phyloP scores from a whole-genome alignment of 2,888 invertebrate species.

The Xylota segnis region DNA sequence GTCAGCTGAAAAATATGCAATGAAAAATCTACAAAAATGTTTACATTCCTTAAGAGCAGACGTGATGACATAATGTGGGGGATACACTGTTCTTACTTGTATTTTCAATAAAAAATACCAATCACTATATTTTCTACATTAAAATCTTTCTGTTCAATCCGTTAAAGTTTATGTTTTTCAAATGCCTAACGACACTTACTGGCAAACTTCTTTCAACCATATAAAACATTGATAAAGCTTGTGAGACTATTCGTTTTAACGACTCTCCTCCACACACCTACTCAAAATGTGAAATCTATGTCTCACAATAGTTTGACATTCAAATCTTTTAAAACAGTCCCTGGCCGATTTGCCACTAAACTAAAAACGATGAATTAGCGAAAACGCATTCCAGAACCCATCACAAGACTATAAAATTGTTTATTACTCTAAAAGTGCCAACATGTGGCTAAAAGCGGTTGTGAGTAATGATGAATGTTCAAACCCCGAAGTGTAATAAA shows the following conservation, averaged over 20 bases:
- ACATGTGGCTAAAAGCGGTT: not conserved
- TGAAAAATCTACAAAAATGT: no score
- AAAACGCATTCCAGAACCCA: not conserved
- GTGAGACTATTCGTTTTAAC: not conserved
- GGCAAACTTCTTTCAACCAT: no score
- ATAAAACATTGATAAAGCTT: no score
- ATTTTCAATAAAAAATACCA: no score
- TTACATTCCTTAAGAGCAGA: no score
- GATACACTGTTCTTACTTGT: no score
- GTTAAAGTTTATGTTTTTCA: no score
- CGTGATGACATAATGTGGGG: no score
- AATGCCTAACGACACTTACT: no score
- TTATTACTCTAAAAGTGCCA: slow-evolving; percentile 7
- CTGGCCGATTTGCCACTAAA: not conserved
- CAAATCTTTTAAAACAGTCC: not conserved
- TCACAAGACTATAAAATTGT: not conserved
- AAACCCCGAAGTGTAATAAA: slow-evolving; percentile 6
- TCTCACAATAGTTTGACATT: not conserved
- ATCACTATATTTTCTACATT: no score
- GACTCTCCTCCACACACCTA: not conserved
- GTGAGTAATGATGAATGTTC: not conserved
- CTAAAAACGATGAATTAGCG: not conserved
- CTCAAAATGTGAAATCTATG: not conserved
- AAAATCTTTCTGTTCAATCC: no score
- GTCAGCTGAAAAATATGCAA: no score